phyloP scores from a whole-genome alignment of 2,888 invertebrate genomes.

The Pristionchus mayeri region DNA sequence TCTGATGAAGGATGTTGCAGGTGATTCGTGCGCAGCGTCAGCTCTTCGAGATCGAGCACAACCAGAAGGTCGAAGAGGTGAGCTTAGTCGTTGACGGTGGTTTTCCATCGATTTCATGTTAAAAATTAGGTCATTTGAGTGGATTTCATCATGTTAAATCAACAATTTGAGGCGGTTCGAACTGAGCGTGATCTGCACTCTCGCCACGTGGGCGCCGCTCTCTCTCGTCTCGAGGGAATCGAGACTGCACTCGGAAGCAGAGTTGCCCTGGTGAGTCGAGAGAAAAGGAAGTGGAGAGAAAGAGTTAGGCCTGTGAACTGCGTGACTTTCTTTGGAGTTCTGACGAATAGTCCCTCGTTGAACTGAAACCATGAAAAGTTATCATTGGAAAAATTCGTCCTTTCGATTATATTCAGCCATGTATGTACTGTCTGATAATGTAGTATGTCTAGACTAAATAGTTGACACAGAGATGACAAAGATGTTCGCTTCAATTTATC shows the following conservation, averaged over 20 bases:
- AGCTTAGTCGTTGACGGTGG: not conserved
- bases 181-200: conserved; percentile 84
- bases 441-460: not conserved
- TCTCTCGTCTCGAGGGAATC: conserved; percentile 86
- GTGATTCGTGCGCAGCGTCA: conserved; percentile 82
- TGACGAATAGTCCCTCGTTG: no score
- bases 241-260: conserved; percentile 83
- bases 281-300: no score
- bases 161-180: conserved; percentile 79
- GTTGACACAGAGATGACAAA: not conserved
- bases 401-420: not conserved
- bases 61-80: conserved; percentile 79
- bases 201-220: conserved; percentile 84
- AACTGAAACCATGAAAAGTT: no score
- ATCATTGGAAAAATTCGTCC: no score
- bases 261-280: conserved; percentile 78
- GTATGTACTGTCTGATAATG: not conserved
- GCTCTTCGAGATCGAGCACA: conserved; percentile 79
- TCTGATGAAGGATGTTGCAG: no score
- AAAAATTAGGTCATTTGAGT: no score
- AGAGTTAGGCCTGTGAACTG: no score
- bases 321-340: no score
- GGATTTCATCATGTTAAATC: no score
- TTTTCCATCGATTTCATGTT: no score
- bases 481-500: no score